A percentile compares a stretch with the other conserved stretches of the same genome.
Evolutionary conservation across 2,113 vertebrate genomes (phyloP).

Genomic region (Leptosomus discolor): DNA sequence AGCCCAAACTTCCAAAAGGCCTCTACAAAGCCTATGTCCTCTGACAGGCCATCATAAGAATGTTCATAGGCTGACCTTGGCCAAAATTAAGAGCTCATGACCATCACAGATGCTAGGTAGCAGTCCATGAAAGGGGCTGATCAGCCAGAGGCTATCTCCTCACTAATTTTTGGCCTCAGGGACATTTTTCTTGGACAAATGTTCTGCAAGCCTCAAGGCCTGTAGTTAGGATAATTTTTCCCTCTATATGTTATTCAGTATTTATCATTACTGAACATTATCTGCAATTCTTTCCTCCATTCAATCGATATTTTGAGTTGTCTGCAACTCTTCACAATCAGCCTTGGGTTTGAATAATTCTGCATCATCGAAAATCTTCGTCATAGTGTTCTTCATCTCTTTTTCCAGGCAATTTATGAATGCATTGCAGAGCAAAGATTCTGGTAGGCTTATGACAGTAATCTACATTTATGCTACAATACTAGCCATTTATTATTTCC

Average conservation of each 20-base stretch:
- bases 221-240: neutral
- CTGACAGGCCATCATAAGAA: neutral
- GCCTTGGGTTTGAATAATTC: neutral
- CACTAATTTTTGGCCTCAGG: neutral
- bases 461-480: neutral
- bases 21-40: neutral
- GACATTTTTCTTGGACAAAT: neutral
- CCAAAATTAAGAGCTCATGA: neutral
- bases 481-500: neutral
- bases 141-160: neutral
- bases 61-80: neutral
- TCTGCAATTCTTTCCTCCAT: neutral
- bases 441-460: neutral
- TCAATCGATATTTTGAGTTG: neutral
- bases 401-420: neutral
- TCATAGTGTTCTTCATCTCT: neutral
- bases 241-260: neutral
- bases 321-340: neutral
- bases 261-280: neutral
- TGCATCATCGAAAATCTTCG: neutral
- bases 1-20: neutral
- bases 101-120: neutral
- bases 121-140: neutral
- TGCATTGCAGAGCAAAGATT: neutral
- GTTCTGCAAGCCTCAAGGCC: neutral